Evolutionary conservation across 1,140 invertebrate species (phyloP).

Genomic region (Zaprionus nigranus): DNA sequence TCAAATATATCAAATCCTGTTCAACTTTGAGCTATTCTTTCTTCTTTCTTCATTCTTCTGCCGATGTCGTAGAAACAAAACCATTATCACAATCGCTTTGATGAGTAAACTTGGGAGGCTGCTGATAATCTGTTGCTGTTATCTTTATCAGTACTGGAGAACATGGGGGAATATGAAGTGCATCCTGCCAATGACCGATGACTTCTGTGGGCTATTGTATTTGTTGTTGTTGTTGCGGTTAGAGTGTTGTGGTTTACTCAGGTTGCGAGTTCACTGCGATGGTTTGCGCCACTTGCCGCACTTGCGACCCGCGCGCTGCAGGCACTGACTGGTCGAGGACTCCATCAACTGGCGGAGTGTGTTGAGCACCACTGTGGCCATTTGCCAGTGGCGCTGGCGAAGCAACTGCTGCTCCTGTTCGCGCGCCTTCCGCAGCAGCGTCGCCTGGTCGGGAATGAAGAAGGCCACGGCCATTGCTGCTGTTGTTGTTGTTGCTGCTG

Average conservation of each 20-base stretch:
- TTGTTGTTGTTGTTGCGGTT: constrained; percentile 21
- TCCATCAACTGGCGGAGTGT: constrained; percentile 65
- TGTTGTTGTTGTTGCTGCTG: constrained; percentile 29
- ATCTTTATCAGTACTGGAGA: constrained; percentile 3
- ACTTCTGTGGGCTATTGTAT: constrained; percentile 1
- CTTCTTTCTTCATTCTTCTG: neutral
- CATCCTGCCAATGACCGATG: neutral
- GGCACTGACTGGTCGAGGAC: constrained; percentile 51
- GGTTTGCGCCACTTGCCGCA: constrained; percentile 71
- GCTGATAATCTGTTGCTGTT: constrained; percentile 1
- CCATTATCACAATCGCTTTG: constrained; percentile 84
- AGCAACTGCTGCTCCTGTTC: constrained; percentile 75
- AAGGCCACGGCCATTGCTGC: constrained; percentile 77
- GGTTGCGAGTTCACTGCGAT: constrained; percentile 54
- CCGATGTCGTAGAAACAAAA: constrained; percentile 72
- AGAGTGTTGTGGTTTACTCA: constrained; percentile 41
- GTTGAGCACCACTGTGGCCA: constrained; percentile 70
- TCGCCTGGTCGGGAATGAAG: constrained; percentile 75
- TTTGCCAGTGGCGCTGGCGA: constrained; percentile 68
- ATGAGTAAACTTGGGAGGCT: constrained; percentile 73
- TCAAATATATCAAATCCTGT: constrained; percentile 58
- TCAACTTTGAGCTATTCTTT: constrained; percentile 47
- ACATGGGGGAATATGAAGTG: neutral
- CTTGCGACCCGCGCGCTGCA: constrained; percentile 59
- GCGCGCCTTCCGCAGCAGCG: constrained; percentile 64